Conservation (phyloP, 2,797 vertebrate genomes). For the Spatula clypeata region DNA sequence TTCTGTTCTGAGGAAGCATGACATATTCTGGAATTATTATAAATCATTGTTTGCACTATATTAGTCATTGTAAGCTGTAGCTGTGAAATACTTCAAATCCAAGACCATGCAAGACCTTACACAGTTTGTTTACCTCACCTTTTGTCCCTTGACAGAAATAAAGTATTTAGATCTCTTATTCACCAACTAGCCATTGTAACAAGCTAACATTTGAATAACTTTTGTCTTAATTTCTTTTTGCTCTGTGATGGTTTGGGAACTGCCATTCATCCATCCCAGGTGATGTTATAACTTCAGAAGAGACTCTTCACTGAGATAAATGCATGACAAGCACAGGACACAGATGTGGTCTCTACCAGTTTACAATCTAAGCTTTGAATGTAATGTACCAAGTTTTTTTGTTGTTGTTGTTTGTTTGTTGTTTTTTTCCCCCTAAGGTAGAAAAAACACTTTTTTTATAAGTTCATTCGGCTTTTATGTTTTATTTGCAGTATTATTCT, state of each 20-base stretch:
- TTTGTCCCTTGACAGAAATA: not conserved
- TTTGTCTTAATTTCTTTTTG: not conserved
- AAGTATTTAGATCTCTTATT: not conserved
- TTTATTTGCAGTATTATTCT: slow-evolving; percentile 1
- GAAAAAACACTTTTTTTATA: not conserved
- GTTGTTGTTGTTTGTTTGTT: too few species aligned
- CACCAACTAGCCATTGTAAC: not conserved
- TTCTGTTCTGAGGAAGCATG: not conserved
- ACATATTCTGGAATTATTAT: not conserved
- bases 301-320: not conserved
- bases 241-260: not conserved
- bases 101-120: not conserved
- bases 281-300: not conserved
- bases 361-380: not conserved
- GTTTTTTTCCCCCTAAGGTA: not conserved
- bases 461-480: not conserved
- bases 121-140: not conserved
- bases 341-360: not conserved
- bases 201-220: not conserved
- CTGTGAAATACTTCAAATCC: not conserved
- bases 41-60: not conserved
- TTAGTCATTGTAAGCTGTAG: not conserved
- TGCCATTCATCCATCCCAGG: not conserved
- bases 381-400: not conserved
- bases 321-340: not conserved